Base-by-base conservation (phyloP, 2,797 vertebrate genomes). In the Vultur gryphus region DNA sequence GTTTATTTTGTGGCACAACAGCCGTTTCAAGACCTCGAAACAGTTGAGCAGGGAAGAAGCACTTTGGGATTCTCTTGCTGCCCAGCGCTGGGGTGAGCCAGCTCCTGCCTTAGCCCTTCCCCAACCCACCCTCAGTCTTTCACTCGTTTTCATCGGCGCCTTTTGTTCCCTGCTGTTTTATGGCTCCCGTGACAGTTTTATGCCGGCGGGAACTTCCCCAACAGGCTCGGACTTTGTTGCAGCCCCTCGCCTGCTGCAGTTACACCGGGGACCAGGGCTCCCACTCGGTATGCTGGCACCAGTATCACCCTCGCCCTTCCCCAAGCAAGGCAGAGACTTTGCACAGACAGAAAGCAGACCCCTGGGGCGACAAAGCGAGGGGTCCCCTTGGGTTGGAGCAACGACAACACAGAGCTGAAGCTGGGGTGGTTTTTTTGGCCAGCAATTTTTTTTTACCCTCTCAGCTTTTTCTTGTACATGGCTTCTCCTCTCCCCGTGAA, bases 141-240 rank as follows among this genome's bases (percentile, higher is more conserved):
- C 28, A 23, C 4, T 12, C 0, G 0, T 25, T 48, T 31, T 11
- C 6, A 26, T 0, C 24, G 0, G 23, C 0, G 6, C 28, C 76
- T 13, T 39, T 19, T 19, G 16, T 11, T 55, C 35, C 51, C 17
- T 5, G 0, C 0, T 0, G 4, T 6, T n/a, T 67, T 17, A 10
- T 3, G 46, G 41, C 48, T 72, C 49, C 57, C 1, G 3, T 35
- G 25, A 43, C 31, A 51, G 77, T 51, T 51, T 59, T 5, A 10
- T 2, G 5, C 11, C 2, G 0, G 12, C 0, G 1, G 48, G 31
- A 54, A 7, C 24, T 51, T 31, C 55, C n/a, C 21, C 46, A 7
- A 0, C 16, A 41, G 59, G 33, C 37, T 65, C 31, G 25, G 62
- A 13, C 7, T 8, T 14, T 0, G 3, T 26, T 0, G 37, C 7